Base-by-base conservation (phyloP, 2,797 vertebrate species). In the Craterocephalus amniculus region DNA sequence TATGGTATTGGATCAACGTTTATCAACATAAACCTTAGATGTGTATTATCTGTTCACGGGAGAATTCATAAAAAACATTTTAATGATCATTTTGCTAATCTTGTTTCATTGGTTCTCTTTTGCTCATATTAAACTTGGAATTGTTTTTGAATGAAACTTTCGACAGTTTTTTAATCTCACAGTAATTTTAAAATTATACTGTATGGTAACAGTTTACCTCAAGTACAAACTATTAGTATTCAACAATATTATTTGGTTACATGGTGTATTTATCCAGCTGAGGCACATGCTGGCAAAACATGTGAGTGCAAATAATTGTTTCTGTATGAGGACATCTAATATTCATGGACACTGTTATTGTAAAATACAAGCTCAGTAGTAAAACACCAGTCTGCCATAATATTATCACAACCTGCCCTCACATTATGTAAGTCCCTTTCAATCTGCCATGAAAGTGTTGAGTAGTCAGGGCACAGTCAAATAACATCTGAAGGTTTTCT, bases 251-350 rank as follows among this genome's bases (percentile, higher is more conserved):
- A 4, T 22, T 13, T 48, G 22, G 20, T 48, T 34, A 45, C 16
- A 10, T 3, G 22, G 14, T 60, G 27, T 34, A 7, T 64, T 35
- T 52, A 8, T 59, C 9, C 36, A 26, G 11, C 34, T 5, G 32
- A 57, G 20, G 18, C 43, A 45, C 43, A 45, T 36, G 58, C 13
- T 56, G 6, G 54, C 22, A 24, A 20, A 24, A 38, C 49, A 68
- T 56, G 9, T 18, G 3, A 49, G 45, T 63, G 12, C 43, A 40
- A 45, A 29, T 22, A 59, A 14, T 12, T 6, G 58, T 58, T 29
- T 45, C 27, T 32, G 45, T 32, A 26, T 59, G 22, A 49, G 12
- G 18, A 58, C 22, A 62, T 76, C 45, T 31, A 22, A 66, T 68
- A 38, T 63, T 29, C 4, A 54, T 63, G 24, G 20, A 34, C 13